Conservation (phyloP, 2,888 invertebrate species). For the Amaurobius ferox region DNA sequence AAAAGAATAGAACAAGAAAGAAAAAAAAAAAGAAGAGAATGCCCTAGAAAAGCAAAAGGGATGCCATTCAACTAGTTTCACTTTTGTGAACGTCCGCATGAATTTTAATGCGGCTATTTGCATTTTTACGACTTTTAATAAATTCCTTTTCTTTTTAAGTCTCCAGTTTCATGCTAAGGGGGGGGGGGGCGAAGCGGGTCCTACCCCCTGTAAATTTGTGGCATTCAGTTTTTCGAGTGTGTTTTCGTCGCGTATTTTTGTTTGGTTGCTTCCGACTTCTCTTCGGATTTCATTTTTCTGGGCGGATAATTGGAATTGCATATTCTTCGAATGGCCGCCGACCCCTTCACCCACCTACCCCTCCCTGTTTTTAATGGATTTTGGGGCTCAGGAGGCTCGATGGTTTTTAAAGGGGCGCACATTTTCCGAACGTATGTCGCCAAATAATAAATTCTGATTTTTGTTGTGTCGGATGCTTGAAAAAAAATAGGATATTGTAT, state of each 20-base stretch:
- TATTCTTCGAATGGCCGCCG: neutral
- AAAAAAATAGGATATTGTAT: too few relatives aligned
- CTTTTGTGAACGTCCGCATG: conserved; percentile 38
- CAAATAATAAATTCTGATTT: too few relatives aligned
- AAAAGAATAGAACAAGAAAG: neutral
- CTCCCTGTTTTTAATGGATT: neutral
- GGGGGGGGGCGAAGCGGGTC: neutral
- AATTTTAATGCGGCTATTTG: conserved; percentile 66
- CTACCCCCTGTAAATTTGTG: conserved; percentile 22
- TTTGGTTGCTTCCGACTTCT: neutral
- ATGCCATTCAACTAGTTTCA: conserved; percentile 33
- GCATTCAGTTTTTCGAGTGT: conserved; percentile 8
- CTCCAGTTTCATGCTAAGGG: neutral
- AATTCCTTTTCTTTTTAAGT: conserved; percentile 28
- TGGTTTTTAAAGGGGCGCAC: too few relatives aligned
- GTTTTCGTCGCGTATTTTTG: too few relatives aligned
- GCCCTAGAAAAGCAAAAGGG: neutral
- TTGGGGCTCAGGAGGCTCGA: too few relatives aligned
- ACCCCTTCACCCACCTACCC: neutral
- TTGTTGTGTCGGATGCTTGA: too few relatives aligned
- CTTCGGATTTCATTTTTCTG: conserved; percentile 9
- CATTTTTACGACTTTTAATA: conserved; percentile 68
- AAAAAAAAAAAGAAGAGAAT: conserved; percentile 9
- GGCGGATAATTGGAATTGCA: conserved; percentile 23
- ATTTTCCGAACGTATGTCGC: too few relatives aligned